Conservation (phyloP, 2,797 vertebrate species). For the Triplophysa yarkandensis region DNA sequence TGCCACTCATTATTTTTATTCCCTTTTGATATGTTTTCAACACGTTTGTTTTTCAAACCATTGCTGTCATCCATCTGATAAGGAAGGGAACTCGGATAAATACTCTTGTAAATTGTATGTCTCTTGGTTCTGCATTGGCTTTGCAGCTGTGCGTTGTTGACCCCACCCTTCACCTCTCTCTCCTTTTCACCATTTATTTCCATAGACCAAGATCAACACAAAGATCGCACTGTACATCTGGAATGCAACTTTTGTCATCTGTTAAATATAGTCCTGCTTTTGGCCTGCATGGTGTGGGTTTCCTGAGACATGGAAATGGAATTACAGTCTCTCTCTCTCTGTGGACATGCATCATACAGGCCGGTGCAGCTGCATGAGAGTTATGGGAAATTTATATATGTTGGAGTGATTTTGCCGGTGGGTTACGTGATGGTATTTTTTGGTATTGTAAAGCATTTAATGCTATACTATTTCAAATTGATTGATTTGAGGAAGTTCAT, state of each 20-base stretch:
- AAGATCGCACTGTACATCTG: constrained; percentile 83
- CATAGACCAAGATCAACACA: constrained; percentile 73
- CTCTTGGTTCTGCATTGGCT: constrained; percentile 68
- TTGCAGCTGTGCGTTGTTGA: constrained; percentile 78
- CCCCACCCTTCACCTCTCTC: constrained; percentile 56
- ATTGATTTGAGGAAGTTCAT: neutral
- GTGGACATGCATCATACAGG: constrained; percentile 39
- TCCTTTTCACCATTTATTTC: constrained; percentile 72
- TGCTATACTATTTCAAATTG: neutral
- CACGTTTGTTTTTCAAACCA: constrained; percentile 59
- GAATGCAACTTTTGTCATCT: constrained; percentile 83
- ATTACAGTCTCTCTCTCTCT: constrained; percentile 62
- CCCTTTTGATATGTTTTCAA: constrained; percentile 8
- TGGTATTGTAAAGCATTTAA: neutral
- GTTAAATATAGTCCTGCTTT: constrained; percentile 77
- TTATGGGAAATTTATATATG: constrained; percentile 13
- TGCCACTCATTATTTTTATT: neutral
- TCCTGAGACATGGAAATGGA: constrained; percentile 75
- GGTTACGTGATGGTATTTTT: constrained; percentile 9
- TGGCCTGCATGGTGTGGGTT: constrained; percentile 65
- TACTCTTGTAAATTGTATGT: constrained; percentile 55
- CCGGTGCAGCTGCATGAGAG: constrained; percentile 15
- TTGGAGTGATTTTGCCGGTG: constrained; percentile 7
- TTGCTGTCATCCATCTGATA: constrained; percentile 64
- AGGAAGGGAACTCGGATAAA: constrained; percentile 44